Base-by-base conservation (phyloP, 64 coral and sea anemone species). In the Montipora sp. region DNA sequence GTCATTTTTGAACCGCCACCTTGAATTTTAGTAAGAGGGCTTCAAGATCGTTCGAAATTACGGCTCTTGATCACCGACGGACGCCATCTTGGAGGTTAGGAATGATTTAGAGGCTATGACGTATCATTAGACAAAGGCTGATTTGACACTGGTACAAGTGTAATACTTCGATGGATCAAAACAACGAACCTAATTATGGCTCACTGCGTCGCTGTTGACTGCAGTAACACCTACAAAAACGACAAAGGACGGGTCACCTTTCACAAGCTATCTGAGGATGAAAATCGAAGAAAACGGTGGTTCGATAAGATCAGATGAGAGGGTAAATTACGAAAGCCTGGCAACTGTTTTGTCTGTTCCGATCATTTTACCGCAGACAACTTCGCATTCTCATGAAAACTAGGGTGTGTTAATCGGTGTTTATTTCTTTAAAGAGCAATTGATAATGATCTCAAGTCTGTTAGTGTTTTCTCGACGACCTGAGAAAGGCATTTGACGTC, bases 101-200 rank as follows among this genome's bases (percentile, higher is more conserved):
- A 78, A 78, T 78, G 76, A 51, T 50, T 50, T 51, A 1, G 76
- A 50, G 47, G 47, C 76, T 78, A 78, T 78, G 76, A 78, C 47
- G 16, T 53, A 22, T 5, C 47, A 51, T 51, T 78, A 51, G 43
- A 47, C 44, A 77, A 55, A 10, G 51, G 0, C 0, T 55, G 27
- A 27, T 27, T 27, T 27, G 27, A 27, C 27, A 27, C 27, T 27
- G 27, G 27, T 27, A 27, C 27, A 27, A 27, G 27, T 27, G 27
- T 27, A 27, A 7, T 55, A 7, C 51, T 44, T 5, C 23, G n/a
- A 5, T 36, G 27, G 8, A 36, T 5, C 12, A 75, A 67, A 16
- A 14, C 63, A 67, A 67, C 63, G 4, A 4, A 14, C 44, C 47
- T 24, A 7, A 47, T 45, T 45, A 76, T 45, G 43, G 51, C 9